phyloP scores from a whole-genome alignment of 2,113 vertebrate species.

The Tautogolabrus adspersus region DNA sequence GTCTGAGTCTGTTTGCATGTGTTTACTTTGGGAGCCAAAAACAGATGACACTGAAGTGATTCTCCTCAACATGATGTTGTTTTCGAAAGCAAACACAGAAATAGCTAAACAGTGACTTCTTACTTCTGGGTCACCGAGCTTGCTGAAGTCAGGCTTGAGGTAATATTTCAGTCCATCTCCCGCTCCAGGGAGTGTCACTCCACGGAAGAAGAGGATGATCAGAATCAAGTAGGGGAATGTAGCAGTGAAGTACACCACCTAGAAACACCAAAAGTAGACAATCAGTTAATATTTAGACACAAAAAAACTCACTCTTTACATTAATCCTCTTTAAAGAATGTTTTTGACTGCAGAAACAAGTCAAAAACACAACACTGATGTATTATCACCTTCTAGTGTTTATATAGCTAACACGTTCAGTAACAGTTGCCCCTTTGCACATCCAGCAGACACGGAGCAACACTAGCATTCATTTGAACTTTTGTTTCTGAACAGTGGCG shows the following conservation, averaged over 20 bases:
- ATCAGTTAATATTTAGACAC: neutral
- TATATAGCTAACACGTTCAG: neutral
- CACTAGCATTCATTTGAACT: too few species aligned
- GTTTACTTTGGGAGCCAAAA: neutral
- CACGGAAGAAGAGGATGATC: constrained; percentile 82
- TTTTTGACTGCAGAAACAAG: neutral
- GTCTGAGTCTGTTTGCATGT: neutral
- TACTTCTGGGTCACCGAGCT: constrained; percentile 59
- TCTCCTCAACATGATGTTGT: too few species aligned
- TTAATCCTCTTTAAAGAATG: too few species aligned
- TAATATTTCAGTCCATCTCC: constrained; percentile 75
- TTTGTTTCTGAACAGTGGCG: too few species aligned
- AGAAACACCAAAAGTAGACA: neutral
- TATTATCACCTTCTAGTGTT: neutral
- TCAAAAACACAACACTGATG: neutral
- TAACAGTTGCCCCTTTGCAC: too few species aligned
- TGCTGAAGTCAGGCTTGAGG: constrained; percentile 72
- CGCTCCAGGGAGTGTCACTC: constrained; percentile 83
- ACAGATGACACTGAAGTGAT: neutral
- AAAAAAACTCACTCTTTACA: neutral
- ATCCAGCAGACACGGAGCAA: too few species aligned
- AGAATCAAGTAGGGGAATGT: constrained; percentile 84
- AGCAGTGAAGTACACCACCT: constrained; percentile 86
- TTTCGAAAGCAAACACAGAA: neutral
- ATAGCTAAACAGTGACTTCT: constrained; percentile 26